Evolutionary conservation across 1,140 invertebrate genomes (phyloP), one percentile per base, ranked within the genome.

Genomic region (Penaeus indicus): DNA sequence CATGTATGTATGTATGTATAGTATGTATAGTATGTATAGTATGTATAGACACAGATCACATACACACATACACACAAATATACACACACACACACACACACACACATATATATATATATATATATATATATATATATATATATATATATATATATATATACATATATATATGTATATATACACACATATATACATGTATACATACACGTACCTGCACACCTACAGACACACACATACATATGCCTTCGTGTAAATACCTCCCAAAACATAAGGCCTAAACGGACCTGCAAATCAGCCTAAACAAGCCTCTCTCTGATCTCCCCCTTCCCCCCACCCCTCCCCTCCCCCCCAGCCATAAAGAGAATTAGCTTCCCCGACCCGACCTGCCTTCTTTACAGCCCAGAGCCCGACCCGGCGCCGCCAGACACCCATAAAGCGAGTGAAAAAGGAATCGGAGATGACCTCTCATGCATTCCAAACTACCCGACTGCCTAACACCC

Each of bases 141-240:
- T 32, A 11, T 32, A 72, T 75, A 27, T 75, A 75, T 75, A 75
- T 75, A 75, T 75, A 75, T 75, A 75, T 75, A 75, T 75, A 75
- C 4, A 27, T 75, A 75, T 75, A 27, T 75, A 75, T 25, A 75
- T 75, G 32, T 75, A 75, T 38, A 32, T 38, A 75, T 75, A 75
- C 21, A 75, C 16, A 38, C 21, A 75, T 11, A 75, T 32, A 75
- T 32, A 75, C 21, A 75, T 27, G 27, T 11, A 75, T 27, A 75
- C 21, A 25, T 27, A 75, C 38, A 72, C 38, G 27, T 25, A 25
- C 25, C 16, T 72, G 7, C 5, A 75, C 10, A 32, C 42, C 2
- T 75, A 42, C 7, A 42, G 4, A 42, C 38, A 42, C 7, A 42
- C 7, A 42, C 7, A 42, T 4, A 8, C 27, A 72, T 13, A 8